Conservation (phyloP, 2,797 vertebrate species). For the Lutjanus campechanus region DNA sequence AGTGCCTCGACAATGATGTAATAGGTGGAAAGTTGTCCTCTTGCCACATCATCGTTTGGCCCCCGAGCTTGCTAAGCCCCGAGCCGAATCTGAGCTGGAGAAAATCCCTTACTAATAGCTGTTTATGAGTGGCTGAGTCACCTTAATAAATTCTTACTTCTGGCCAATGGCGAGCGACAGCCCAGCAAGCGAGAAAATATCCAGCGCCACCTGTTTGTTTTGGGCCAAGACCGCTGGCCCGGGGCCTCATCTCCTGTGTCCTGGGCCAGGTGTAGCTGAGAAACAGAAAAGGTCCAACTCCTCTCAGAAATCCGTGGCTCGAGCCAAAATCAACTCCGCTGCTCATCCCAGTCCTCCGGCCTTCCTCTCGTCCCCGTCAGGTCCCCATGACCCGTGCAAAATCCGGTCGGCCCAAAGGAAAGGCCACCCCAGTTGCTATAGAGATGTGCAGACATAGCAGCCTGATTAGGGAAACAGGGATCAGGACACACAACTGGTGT, state of each 20-base stretch:
- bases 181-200: slow-evolving; percentile 41
- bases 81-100: slow-evolving; percentile 59
- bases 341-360: slow-evolving; percentile 27
- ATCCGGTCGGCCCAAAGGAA: slow-evolving; percentile 2
- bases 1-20: slow-evolving; percentile 51
- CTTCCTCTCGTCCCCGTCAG: slow-evolving; percentile 32
- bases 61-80: slow-evolving; percentile 52
- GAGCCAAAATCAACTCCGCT: slow-evolving; percentile 68
- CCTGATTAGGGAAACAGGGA: slow-evolving; percentile 43
- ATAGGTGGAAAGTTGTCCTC: slow-evolving; percentile 61
- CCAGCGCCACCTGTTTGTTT: slow-evolving; percentile 66
- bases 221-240: slow-evolving; percentile 27
- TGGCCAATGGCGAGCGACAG: slow-evolving; percentile 53
- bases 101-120: slow-evolving; percentile 75
- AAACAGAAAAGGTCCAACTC: slow-evolving; percentile 50
- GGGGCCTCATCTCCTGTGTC: slow-evolving; percentile 49
- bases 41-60: slow-evolving; percentile 58
- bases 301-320: slow-evolving; percentile 44
- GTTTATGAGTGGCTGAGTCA: slow-evolving; percentile 77
- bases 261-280: slow-evolving; percentile 65
- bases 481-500: slow-evolving; percentile 54
- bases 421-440: slow-evolving; percentile 37
- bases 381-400: slow-evolving; percentile 32
- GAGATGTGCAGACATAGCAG: slow-evolving; percentile 46
- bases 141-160: slow-evolving; percentile 77